phyloP scores from a whole-genome alignment of 2,797 vertebrate genomes.

The Otus scops region DNA sequence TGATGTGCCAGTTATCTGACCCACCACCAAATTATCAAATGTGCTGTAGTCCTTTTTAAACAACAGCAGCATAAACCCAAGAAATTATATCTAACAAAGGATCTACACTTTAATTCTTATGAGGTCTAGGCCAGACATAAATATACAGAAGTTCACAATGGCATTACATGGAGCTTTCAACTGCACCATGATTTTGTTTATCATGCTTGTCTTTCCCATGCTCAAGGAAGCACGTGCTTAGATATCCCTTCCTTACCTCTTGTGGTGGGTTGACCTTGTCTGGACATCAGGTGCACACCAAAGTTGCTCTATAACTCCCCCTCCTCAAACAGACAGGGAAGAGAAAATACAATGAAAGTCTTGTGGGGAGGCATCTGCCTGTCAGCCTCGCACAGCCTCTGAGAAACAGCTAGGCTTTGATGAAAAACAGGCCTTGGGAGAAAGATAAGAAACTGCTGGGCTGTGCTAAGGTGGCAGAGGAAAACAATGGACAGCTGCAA shows the following conservation, averaged over 20 bases:
- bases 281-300: too few species aligned
- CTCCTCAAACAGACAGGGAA: neutral
- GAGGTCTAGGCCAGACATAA: neutral
- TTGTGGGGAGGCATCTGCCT: neutral
- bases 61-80: neutral
- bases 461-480: too few species aligned
- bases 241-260: neutral
- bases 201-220: neutral
- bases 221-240: neutral
- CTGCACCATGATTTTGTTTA: neutral
- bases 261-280: neutral
- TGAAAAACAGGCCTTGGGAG: too few species aligned
- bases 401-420: too few species aligned
- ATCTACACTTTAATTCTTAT: neutral
- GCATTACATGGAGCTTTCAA: neutral
- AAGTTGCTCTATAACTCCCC: neutral
- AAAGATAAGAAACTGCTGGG: too few species aligned
- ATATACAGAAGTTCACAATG: neutral
- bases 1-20: neutral
- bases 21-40: neutral
- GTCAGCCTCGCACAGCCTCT: too few species aligned
- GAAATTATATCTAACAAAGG: neutral
- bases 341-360: neutral
- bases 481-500: too few species aligned
- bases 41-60: neutral